phyloP scores from a whole-genome alignment of 1,140 invertebrate genomes.

The Agraylea sexmaculata region DNA sequence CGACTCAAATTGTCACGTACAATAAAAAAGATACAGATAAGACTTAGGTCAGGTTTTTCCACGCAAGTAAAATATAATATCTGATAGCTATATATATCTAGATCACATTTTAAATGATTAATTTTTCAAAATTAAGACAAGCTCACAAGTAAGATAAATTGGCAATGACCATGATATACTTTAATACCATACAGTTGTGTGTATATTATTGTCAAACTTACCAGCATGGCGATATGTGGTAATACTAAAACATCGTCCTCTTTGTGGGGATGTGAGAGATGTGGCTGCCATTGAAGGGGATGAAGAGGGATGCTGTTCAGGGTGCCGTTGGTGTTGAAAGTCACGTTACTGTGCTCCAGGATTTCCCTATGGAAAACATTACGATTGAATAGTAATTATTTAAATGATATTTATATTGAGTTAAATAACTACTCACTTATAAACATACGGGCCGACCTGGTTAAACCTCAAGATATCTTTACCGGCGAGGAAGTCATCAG shows the following conservation, averaged over 20 bases:
- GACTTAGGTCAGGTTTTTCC: too few relatives aligned
- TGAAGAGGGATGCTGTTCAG: slow-evolving; percentile 53
- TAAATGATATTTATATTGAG: background rate
- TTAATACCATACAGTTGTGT: too few relatives aligned
- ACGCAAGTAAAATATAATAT: slow-evolving; percentile 5
- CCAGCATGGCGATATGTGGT: slow-evolving; percentile 81
- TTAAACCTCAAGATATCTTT: slow-evolving; percentile 58
- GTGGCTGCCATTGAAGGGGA: slow-evolving; percentile 56
- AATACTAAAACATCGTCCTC: slow-evolving; percentile 67
- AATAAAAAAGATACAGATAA: too few relatives aligned
- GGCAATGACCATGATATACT: too few relatives aligned
- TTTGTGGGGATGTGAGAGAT: slow-evolving; percentile 53
- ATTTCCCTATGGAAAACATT: slow-evolving; percentile 51
- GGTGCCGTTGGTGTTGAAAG: slow-evolving; percentile 65
- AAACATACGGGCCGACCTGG: slow-evolving; percentile 84
- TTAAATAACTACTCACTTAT: slow-evolving; percentile 55
- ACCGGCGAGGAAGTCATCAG: slow-evolving; percentile 61
- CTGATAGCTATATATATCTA: background rate
- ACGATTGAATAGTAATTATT: slow-evolving; percentile 1
- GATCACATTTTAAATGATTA: too few relatives aligned
- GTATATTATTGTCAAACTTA: slow-evolving; percentile 45
- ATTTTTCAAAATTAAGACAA: too few relatives aligned
- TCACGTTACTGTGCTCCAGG: slow-evolving; percentile 53
- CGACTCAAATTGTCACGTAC: too few relatives aligned
- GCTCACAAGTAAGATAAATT: too few relatives aligned